Percentiles rank a stretch among this genome's conserved stretches.
Conservation (phyloP, 2,797 vertebrate species). For the Macropodus opercularis region DNA sequence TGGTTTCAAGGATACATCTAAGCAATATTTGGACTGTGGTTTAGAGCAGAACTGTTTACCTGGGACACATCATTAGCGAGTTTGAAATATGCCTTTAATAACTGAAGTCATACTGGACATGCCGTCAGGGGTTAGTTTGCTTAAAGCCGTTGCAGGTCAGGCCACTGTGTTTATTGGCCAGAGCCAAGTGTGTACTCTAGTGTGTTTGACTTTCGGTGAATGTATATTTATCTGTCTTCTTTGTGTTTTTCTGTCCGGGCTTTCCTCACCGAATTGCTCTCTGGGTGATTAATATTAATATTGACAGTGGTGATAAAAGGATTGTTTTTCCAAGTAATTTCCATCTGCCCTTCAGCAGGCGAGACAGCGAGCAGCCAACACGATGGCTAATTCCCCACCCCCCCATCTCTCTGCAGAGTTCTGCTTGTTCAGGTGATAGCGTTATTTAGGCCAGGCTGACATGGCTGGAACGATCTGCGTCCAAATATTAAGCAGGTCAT, state of each 20-base stretch:
- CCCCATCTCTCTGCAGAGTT: constrained; percentile 43
- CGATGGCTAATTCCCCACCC: constrained; percentile 59
- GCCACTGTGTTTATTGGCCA: constrained; percentile 21
- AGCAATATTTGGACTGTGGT: not conserved
- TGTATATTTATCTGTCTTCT: constrained; percentile 29
- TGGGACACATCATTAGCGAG: not conserved
- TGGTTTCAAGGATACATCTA: too few species aligned
- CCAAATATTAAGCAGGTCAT: constrained; percentile 55
- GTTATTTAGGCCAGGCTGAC: constrained; percentile 67
- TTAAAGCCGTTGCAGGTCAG: constrained; percentile 16
- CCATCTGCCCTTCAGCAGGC: constrained; percentile 72
- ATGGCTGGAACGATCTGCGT: constrained; percentile 53
- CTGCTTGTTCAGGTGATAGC: constrained; percentile 68
- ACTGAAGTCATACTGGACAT: not conserved
- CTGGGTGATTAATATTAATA: constrained; percentile 73
- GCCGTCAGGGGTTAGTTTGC: not conserved
- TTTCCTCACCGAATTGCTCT: constrained; percentile 56
- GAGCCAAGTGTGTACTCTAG: constrained; percentile 15
- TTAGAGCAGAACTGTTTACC: not conserved
- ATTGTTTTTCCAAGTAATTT: constrained; percentile 69
- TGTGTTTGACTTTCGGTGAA: constrained; percentile 47
- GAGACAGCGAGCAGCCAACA: constrained; percentile 56
- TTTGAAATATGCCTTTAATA: not conserved
- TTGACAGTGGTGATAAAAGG: constrained; percentile 75
- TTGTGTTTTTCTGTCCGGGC: constrained; percentile 11